These are phyloP conservation scores for Halcyon senegalensis DNA, from an alignment of 2,113 vertebrate species.

Conservation along the genomic window DNA sequence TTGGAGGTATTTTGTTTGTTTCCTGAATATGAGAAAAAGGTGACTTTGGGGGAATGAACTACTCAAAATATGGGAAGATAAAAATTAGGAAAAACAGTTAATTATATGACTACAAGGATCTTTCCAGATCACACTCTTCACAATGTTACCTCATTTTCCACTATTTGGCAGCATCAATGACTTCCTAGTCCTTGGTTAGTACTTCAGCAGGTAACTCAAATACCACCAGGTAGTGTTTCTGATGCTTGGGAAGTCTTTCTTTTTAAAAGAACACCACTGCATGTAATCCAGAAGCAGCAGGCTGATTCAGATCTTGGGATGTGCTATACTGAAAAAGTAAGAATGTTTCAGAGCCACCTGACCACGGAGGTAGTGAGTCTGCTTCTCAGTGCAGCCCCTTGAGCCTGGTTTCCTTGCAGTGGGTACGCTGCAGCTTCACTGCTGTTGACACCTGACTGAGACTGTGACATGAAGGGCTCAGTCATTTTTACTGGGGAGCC, in stretches of 20 bases:
- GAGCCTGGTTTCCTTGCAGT: fast-evolving
- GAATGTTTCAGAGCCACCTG: not conserved
- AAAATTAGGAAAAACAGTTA: not conserved
- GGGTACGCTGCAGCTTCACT: not conserved
- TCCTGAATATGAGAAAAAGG: not conserved
- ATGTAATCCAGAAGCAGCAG: not conserved
- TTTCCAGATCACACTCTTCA: not conserved
- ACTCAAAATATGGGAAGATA: not conserved
- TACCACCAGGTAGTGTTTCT: not conserved
- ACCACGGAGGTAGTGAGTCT: fast-evolving
- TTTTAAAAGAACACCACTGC: not conserved
- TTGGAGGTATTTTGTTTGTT: not conserved
- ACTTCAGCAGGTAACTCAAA: not conserved
- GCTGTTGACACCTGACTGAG: not conserved
- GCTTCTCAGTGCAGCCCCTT: not conserved
- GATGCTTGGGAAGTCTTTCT: not conserved
- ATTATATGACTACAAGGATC: not conserved
- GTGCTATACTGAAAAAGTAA: not conserved
- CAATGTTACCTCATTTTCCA: not conserved
- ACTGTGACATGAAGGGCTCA: not conserved
- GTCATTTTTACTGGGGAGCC: not conserved
- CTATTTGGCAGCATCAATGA: not conserved
- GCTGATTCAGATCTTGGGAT: not conserved
- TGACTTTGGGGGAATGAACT: not conserved
- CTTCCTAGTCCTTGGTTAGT: not conserved